Evolutionary conservation across 2,797 vertebrate species (phyloP).

Genomic region (Nasua narica): DNA sequence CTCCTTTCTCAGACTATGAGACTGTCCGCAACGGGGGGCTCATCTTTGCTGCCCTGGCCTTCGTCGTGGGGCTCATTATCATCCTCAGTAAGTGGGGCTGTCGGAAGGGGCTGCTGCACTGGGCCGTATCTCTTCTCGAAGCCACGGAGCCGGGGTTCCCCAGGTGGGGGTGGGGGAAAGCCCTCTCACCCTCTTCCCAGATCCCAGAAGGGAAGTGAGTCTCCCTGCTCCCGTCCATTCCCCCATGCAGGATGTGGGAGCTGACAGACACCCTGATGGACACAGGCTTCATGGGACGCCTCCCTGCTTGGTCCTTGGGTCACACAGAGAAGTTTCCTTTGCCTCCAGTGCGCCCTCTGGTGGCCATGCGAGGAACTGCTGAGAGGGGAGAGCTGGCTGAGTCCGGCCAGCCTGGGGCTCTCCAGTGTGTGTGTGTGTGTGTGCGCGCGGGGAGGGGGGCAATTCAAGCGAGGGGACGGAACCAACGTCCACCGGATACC

Average conservation of each 20-base stretch:
- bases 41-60: slow-evolving; percentile 89
- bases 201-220: neutral
- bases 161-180: neutral
- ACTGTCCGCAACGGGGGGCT: slow-evolving; percentile 87
- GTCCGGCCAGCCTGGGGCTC: fast-evolving
- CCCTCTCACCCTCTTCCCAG: neutral
- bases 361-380: neutral
- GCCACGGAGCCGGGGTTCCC: neutral
- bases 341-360: neutral
- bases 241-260: neutral
- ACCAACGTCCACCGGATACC: neutral
- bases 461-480: neutral
- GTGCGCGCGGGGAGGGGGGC: fast-evolving
- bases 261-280: neutral
- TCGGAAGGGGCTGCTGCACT: neutral
- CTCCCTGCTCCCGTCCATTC: fast-evolving
- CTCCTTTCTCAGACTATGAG: slow-evolving; percentile 85
- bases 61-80: slow-evolving; percentile 86
- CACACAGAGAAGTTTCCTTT: too few species aligned
- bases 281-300: neutral
- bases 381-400: fast-evolving
- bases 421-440: too few species aligned
- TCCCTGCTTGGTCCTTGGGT: neutral
- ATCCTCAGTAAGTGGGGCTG: slow-evolving; percentile 86
- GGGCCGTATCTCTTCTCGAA: neutral